A percentile compares a stretch with the other conserved stretches of the same genome.
These are phyloP conservation scores for Bedellia somnulentella DNA, from an alignment of 2,888 invertebrate species.

Conservation along the genomic window DNA sequence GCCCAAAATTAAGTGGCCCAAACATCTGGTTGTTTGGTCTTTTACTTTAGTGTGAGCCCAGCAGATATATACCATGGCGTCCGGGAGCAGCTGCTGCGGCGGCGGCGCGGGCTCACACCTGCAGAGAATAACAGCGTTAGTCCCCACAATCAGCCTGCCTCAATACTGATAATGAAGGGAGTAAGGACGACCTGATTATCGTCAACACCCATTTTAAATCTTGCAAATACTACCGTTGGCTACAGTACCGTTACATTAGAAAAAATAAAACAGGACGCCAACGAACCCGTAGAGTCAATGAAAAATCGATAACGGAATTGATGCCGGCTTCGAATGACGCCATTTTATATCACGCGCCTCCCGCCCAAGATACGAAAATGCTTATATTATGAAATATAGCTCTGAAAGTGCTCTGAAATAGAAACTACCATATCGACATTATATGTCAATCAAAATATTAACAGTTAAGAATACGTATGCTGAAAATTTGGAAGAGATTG, in stretches of 20 bases:
- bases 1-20: constrained; percentile 62
- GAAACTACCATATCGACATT: constrained; percentile 38
- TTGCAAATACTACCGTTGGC: constrained; percentile 29
- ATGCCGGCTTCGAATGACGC: constrained; percentile 49
- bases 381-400: constrained; percentile 24
- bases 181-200: constrained; percentile 1
- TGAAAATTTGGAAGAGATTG: constrained; percentile 48
- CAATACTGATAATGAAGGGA: too few relatives aligned
- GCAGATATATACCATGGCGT: constrained; percentile 57
- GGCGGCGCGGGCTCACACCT: constrained; percentile 61
- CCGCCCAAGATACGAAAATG: too few relatives aligned
- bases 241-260: constrained; percentile 23
- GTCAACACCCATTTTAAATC: constrained; percentile 58
- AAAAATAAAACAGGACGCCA: too few relatives aligned
- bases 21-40: constrained; percentile 55
- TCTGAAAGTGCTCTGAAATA: constrained; percentile 40
- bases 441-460: constrained; percentile 5
- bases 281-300: constrained; percentile 18
- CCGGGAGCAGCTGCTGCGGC: constrained; percentile 51
- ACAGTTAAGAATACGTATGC: constrained; percentile 17
- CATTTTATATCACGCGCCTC: constrained; percentile 58
- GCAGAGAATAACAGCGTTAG: constrained; percentile 63
- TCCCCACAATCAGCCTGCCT: constrained; percentile 47
- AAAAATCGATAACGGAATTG: constrained; percentile 39
- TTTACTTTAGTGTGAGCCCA: constrained; percentile 60